These are phyloP conservation scores for Periplaneta americana DNA, from an alignment of 1,140 invertebrate species.

Conservation along the genomic window DNA sequence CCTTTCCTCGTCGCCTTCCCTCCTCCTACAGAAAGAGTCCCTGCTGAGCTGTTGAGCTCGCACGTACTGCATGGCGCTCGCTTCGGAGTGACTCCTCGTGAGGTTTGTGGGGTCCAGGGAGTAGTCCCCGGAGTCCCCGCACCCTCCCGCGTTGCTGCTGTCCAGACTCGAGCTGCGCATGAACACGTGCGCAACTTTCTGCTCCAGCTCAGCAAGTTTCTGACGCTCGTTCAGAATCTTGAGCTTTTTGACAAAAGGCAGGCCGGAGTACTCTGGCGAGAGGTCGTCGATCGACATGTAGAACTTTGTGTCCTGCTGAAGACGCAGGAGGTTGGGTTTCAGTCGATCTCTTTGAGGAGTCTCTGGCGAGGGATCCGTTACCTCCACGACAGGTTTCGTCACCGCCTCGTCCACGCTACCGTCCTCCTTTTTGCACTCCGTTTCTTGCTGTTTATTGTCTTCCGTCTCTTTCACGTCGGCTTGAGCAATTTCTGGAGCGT, in stretches of 20 bases:
- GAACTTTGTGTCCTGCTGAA: neutral
- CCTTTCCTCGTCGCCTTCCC: neutral
- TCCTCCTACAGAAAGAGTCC: neutral
- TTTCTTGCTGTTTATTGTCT: neutral
- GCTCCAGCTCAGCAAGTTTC: slow-evolving; percentile 74
- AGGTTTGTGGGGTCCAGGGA: slow-evolving; percentile 33
- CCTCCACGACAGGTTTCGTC: neutral
- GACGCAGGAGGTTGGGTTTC: neutral
- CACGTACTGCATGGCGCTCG: slow-evolving; percentile 39
- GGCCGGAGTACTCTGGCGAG: slow-evolving; percentile 79
- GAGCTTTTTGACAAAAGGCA: slow-evolving; percentile 82
- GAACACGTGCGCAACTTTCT: slow-evolving; percentile 47
- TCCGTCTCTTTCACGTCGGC: neutral
- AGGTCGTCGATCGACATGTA: slow-evolving; percentile 79
- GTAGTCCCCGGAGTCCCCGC: neutral
- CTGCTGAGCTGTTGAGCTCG: neutral
- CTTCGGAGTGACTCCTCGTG: slow-evolving; percentile 57
- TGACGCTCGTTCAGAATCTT: slow-evolving; percentile 84
- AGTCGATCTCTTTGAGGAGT: neutral
- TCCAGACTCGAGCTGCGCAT: slow-evolving; percentile 73
- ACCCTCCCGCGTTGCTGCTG: slow-evolving; percentile 40
- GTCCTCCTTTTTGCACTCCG: neutral
- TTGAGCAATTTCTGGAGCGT: neutral
- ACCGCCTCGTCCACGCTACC: neutral
- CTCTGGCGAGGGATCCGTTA: too few relatives aligned